These are phyloP conservation scores for Lota lota DNA, from an alignment of 2,113 vertebrate species.

Conservation along the genomic window DNA sequence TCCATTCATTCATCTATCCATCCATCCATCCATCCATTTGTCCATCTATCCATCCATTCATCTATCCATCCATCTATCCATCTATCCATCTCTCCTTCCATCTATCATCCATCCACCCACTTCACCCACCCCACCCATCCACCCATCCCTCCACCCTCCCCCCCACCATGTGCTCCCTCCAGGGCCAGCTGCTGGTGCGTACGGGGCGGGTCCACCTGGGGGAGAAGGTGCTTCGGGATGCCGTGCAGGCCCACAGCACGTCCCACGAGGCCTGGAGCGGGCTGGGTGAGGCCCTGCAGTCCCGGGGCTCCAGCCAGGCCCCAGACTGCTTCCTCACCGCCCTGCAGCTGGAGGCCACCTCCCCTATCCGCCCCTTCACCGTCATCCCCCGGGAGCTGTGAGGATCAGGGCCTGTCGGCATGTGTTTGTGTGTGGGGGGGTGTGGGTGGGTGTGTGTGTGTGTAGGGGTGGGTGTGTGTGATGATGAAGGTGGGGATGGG, in stretches of 20 bases:
- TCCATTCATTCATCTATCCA: too few species aligned
- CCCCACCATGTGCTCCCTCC: slow-evolving; percentile 21
- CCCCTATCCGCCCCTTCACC: slow-evolving; percentile 88
- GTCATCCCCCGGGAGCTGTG: slow-evolving; percentile 91
- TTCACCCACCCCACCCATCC: too few species aligned
- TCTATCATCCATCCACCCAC: too few species aligned
- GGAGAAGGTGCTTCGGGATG: slow-evolving; percentile 91
- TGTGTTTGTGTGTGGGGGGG: neutral
- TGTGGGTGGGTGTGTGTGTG: neutral
- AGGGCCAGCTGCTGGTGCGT: slow-evolving; percentile 86
- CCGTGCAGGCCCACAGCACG: slow-evolving; percentile 84
- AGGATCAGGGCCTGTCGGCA: slow-evolving; percentile 21
- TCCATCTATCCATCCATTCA: too few species aligned
- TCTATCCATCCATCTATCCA: too few species aligned
- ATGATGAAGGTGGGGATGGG: neutral
- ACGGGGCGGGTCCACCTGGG: slow-evolving; percentile 82
- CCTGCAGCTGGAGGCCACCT: slow-evolving; percentile 93
- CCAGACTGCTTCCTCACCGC: slow-evolving; percentile 91
- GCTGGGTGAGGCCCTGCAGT: slow-evolving; percentile 91
- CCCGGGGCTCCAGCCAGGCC: slow-evolving; percentile 80
- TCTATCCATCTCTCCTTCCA: too few species aligned
- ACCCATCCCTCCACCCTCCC: slow-evolving; percentile 28
- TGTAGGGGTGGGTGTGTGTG: neutral
- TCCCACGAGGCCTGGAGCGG: slow-evolving; percentile 90
- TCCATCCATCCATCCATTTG: too few species aligned